Conservation (phyloP, 2,113 vertebrate genomes). For the Speoplatyrhinus poulsoni region DNA sequence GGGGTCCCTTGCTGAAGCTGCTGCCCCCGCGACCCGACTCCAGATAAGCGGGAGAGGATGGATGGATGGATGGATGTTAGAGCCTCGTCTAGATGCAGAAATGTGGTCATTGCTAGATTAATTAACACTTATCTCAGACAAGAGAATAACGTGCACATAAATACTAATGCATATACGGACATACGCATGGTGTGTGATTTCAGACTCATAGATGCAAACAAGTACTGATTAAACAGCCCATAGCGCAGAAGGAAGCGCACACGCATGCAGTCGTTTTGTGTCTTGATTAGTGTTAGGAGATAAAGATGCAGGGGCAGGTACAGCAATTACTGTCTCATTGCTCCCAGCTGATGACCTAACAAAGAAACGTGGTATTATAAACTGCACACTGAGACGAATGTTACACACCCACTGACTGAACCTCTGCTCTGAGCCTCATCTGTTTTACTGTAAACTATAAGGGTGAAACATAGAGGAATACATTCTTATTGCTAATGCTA, state of each 20-base stretch:
- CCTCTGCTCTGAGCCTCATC: not conserved
- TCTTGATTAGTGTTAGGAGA: slow-evolving; percentile 13
- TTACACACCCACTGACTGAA: not conserved
- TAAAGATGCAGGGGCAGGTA: slow-evolving; percentile 15
- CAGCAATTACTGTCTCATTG: slow-evolving; percentile 6
- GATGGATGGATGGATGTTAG: too few relatives aligned
- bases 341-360: slow-evolving; percentile 13
- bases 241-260: not conserved
- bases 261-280: not conserved
- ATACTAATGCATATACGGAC: not conserved
- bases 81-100: slow-evolving; percentile 24
- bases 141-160: not conserved
- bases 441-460: not conserved
- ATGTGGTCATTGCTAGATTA: slow-evolving; percentile 16
- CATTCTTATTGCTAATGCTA: not conserved
- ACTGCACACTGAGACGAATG: not conserved
- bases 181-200: not conserved
- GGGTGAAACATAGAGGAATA: not conserved
- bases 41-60: too few relatives aligned
- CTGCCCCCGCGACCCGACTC: too few relatives aligned
- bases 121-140: slow-evolving; percentile 44
- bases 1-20: too few relatives aligned
- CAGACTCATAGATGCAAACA: not conserved
- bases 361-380: not conserved
- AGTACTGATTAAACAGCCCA: not conserved